phyloP scores from a whole-genome alignment of 2,888 invertebrate genomes.

The Cabera pusaria region DNA sequence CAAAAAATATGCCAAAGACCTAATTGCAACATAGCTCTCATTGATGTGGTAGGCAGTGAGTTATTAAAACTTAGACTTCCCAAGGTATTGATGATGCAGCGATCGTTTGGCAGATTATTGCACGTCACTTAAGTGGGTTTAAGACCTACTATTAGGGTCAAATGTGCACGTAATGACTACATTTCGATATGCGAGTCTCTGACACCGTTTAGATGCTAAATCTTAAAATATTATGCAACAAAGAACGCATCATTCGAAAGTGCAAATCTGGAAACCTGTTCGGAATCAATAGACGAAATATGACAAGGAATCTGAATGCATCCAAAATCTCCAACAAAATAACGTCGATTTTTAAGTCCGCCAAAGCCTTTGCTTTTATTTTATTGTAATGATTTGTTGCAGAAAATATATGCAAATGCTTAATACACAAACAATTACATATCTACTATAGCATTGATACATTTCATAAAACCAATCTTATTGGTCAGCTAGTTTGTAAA shows the following conservation, averaged over 20 bases:
- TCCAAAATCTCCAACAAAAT: too few species aligned
- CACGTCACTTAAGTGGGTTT: slow-evolving; percentile 26
- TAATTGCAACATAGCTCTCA: slow-evolving; percentile 20
- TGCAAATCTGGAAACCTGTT: slow-evolving; percentile 37
- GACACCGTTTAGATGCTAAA: slow-evolving; percentile 55
- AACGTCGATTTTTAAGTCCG: too few species aligned
- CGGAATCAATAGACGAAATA: slow-evolving; percentile 16
- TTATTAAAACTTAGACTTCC: slow-evolving; percentile 8
- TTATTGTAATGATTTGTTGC: too few species aligned
- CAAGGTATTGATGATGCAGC: slow-evolving; percentile 14
- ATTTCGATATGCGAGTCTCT: slow-evolving; percentile 45
- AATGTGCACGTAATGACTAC: slow-evolving; percentile 49
- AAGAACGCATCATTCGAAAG: slow-evolving; percentile 47
- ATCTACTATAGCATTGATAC: too few species aligned
- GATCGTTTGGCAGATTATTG: slow-evolving; percentile 2
- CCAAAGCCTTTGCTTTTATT: too few species aligned
- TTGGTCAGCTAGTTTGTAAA: too few species aligned
- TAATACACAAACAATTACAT: too few species aligned
- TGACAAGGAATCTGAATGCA: neutral
- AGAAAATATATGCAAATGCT: too few species aligned
- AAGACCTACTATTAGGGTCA: slow-evolving; percentile 45
- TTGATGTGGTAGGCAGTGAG: slow-evolving; percentile 10
- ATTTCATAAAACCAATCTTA: too few species aligned
- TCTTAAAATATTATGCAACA: slow-evolving; percentile 51
- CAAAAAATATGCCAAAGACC: slow-evolving; percentile 16